phyloP scores from a whole-genome alignment of 2,113 vertebrate species.

The Embiotoca jacksoni region DNA sequence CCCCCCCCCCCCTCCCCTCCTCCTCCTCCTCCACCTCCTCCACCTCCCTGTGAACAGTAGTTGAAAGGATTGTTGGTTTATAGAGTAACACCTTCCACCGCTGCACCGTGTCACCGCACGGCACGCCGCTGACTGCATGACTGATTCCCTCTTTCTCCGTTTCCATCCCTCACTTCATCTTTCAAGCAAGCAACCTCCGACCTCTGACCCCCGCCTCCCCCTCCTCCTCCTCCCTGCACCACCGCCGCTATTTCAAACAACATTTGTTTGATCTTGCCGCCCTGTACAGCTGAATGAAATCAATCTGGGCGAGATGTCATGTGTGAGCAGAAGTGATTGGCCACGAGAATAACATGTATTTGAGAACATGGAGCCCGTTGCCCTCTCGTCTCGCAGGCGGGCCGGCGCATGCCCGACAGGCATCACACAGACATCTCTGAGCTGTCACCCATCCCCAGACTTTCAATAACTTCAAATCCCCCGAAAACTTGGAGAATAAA shows the following conservation, averaged over 20 bases:
- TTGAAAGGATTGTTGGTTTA: slow-evolving; percentile 49
- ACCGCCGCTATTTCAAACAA: slow-evolving; percentile 61
- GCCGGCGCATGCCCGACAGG: slow-evolving; percentile 48
- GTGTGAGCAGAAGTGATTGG: slow-evolving; percentile 72
- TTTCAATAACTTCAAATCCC: slow-evolving; percentile 81
- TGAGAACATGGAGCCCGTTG: slow-evolving; percentile 51
- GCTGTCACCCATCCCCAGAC: slow-evolving; percentile 72
- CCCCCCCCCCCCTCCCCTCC: not conserved
- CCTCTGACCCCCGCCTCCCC: slow-evolving; percentile 14
- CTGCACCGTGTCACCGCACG: slow-evolving; percentile 43
- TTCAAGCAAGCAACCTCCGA: slow-evolving; percentile 51
- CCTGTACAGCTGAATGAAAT: slow-evolving; percentile 74
- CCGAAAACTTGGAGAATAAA: slow-evolving; percentile 75
- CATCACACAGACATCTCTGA: slow-evolving; percentile 62
- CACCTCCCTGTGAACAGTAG: slow-evolving; percentile 34
- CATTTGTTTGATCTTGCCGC: slow-evolving; percentile 74
- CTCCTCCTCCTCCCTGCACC: not conserved
- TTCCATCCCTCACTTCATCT: slow-evolving; percentile 65
- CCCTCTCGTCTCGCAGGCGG: slow-evolving; percentile 30
- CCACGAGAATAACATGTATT: slow-evolving; percentile 57
- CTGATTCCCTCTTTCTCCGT: slow-evolving; percentile 56
- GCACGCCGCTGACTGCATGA: slow-evolving; percentile 55
- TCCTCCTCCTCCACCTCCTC: not conserved
- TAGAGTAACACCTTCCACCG: slow-evolving; percentile 44
- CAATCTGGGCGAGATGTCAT: slow-evolving; percentile 72